phyloP scores from a whole-genome alignment of 2,113 vertebrate species.

The Telmatochromis sp. region DNA sequence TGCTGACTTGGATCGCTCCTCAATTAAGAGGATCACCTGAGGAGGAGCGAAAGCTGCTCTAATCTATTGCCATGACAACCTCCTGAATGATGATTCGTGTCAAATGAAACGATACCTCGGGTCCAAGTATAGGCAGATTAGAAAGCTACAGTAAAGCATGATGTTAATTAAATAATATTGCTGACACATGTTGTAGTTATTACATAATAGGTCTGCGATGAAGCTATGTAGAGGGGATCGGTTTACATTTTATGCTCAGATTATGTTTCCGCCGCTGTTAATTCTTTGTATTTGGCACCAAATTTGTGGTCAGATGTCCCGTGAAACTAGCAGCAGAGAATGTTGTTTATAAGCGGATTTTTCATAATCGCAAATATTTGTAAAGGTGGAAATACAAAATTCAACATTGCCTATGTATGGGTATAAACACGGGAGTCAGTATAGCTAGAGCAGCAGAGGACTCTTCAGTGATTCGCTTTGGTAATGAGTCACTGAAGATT shows the following conservation, averaged over 20 bases:
- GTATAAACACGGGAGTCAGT: slow-evolving; percentile 22
- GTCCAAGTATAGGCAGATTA: neutral
- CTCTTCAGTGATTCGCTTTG: slow-evolving; percentile 32
- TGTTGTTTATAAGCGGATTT: neutral
- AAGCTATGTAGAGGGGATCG: neutral
- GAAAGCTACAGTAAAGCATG: neutral
- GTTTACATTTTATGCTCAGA: neutral
- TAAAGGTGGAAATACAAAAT: neutral
- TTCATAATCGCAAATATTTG: slow-evolving; percentile 36
- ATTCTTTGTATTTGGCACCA: neutral
- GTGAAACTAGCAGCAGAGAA: neutral
- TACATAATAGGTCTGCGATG: neutral
- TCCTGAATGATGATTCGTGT: neutral
- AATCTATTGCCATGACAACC: slow-evolving; percentile 35
- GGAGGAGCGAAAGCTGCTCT: neutral
- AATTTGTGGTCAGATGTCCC: neutral
- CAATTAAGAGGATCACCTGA: slow-evolving; percentile 44
- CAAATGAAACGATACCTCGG: neutral
- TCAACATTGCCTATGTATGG: slow-evolving; percentile 31
- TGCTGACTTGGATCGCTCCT: neutral
- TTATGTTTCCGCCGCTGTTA: neutral
- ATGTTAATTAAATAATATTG: neutral
- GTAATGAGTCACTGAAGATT: slow-evolving; percentile 25
- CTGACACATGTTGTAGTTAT: neutral
- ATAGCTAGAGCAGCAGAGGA: neutral